Evolutionary conservation across 2,888 invertebrate genomes (phyloP).

Genomic region (Phytoseiulus persimilis): DNA sequence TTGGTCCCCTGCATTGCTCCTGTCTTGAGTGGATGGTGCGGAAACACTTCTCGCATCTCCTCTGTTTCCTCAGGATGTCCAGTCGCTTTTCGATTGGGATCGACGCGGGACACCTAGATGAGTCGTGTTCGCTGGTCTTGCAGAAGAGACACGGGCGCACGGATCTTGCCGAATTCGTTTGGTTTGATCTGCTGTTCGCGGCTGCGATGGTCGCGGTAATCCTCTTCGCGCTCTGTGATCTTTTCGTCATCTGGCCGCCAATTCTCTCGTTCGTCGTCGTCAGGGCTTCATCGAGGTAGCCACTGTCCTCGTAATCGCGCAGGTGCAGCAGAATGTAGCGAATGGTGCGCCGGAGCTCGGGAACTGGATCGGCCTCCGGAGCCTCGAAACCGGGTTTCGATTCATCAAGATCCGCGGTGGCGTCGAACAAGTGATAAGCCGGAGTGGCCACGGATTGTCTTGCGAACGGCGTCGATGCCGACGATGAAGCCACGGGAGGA

Average conservation of each 20-base stretch:
- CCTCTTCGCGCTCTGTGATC: neutral
- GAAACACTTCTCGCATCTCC: neutral
- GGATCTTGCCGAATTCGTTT: neutral
- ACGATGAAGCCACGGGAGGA: neutral
- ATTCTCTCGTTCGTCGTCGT: neutral
- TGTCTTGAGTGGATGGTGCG: neutral
- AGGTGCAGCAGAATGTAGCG: neutral
- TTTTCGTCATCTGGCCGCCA: neutral
- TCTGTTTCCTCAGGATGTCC: neutral
- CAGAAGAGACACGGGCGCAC: neutral
- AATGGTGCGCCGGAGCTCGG: neutral
- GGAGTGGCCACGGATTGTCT: neutral
- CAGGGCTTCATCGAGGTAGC: neutral
- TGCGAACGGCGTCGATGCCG: neutral
- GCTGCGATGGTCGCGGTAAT: neutral
- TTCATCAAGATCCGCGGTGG: neutral
- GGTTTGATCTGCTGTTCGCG: neutral
- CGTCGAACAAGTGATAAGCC: neutral
- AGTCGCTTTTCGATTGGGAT: neutral
- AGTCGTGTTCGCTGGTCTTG: neutral
- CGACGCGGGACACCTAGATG: neutral
- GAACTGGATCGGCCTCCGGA: neutral
- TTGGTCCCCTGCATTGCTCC: neutral
- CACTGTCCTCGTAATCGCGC: neutral
- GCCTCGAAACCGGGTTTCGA: neutral